A percentile compares a stretch with the other conserved stretches of the same genome.
Evolutionary conservation across 1,140 invertebrate genomes (phyloP).

Genomic region (Panulirus ornatus): DNA sequence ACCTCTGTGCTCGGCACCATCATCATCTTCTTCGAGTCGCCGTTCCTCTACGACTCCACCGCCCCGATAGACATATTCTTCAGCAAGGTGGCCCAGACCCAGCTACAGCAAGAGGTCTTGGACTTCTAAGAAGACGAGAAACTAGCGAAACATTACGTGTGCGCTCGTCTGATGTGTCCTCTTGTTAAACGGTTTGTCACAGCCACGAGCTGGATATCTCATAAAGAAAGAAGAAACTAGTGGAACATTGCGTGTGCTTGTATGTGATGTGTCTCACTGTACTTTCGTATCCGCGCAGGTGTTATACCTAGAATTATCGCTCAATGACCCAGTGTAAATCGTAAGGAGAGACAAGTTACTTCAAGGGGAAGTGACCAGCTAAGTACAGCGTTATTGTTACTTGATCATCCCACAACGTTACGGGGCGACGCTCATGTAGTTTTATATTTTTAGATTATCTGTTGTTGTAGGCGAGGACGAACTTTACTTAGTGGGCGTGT

Average conservation of each 20-base stretch:
- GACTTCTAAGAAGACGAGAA: neutral
- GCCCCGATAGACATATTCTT: constrained; percentile 91
- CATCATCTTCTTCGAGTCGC: constrained; percentile 92
- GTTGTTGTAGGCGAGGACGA: neutral
- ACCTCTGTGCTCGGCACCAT: constrained; percentile 92
- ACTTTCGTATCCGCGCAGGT: neutral
- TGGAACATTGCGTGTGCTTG: neutral
- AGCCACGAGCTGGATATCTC: too few relatives aligned
- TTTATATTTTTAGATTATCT: constrained; percentile 14
- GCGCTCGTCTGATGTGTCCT: neutral
- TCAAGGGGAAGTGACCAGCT: neutral
- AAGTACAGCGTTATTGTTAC: neutral
- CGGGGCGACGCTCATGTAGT: neutral
- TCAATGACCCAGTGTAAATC: neutral
- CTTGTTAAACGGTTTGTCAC: too few relatives aligned
- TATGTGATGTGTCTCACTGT: neutral
- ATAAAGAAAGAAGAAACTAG: neutral
- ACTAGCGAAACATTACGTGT: neutral
- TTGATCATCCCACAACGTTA: too few relatives aligned
- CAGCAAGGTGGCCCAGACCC: constrained; percentile 85
- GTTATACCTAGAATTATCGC: constrained; percentile 2
- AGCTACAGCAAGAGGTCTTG: constrained; percentile 60
- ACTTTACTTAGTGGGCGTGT: too few relatives aligned
- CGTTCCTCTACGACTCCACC: constrained; percentile 92
- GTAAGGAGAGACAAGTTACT: neutral